Conservation (phyloP, 2,797 vertebrate genomes). For the Tinamus major region DNA sequence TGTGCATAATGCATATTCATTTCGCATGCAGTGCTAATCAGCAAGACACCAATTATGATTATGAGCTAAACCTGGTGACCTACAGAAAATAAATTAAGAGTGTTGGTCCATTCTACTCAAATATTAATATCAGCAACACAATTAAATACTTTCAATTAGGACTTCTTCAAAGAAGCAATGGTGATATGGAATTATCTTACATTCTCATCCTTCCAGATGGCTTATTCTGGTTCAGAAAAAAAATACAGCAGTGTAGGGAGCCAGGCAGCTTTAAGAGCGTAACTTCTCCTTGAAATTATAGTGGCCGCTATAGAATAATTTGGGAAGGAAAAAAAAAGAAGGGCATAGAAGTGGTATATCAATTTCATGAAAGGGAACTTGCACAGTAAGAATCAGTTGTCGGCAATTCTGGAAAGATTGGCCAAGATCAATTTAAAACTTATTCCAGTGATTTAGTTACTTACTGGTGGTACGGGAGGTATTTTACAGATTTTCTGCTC, state of each 20-base stretch:
- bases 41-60: neutral
- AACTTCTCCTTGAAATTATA: neutral
- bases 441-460: neutral
- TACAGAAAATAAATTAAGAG: neutral
- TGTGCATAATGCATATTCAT: neutral
- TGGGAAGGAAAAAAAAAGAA: neutral
- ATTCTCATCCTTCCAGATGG: neutral
- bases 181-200: neutral
- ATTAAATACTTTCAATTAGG: neutral
- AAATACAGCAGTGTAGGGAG: neutral
- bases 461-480: neutral
- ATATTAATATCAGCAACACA: neutral
- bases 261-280: neutral
- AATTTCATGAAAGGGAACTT: neutral
- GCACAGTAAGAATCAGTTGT: neutral
- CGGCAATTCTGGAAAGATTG: neutral
- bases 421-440: neutral
- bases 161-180: neutral
- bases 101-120: neutral
- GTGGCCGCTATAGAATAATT: neutral
- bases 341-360: neutral
- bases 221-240: neutral
- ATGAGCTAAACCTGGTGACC: neutral
- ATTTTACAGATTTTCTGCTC: neutral
- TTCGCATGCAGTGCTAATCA: neutral